Percentiles rank a stretch among this genome's conserved stretches.
These are phyloP conservation scores for Odontamblyopus rebecca DNA, from an alignment of 2,797 vertebrate genomes.

Conservation along the genomic window DNA sequence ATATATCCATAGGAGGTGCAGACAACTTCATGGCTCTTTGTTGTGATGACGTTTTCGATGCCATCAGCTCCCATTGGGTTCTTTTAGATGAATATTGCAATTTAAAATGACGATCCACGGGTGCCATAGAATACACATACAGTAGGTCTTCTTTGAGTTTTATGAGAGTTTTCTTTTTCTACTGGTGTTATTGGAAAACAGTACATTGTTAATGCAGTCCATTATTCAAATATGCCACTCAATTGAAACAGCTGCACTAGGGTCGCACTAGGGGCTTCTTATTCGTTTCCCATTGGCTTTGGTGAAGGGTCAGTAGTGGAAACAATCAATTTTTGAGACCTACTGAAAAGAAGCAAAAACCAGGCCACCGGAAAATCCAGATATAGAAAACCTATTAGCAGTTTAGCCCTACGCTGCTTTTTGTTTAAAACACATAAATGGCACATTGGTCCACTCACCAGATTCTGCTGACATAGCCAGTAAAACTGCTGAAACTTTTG, in stretches of 20 bases:
- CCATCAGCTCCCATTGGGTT: too few species aligned
- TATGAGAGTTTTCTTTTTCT: conserved; percentile 43
- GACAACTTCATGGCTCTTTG: too few species aligned
- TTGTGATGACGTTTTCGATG: too few species aligned
- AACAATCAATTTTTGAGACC: conserved; percentile 56
- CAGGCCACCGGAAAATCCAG: conserved; percentile 20
- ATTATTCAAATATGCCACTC: conserved; percentile 61
- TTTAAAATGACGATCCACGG: too few species aligned
- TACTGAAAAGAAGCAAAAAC: conserved; percentile 56
- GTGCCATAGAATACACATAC: too few species aligned
- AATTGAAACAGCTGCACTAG: conserved; percentile 52
- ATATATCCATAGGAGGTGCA: too few species aligned
- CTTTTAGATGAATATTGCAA: too few species aligned
- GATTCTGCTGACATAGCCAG: conserved; percentile 98
- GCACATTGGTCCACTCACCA: conserved; percentile 83
- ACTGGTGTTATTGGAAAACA: conserved; percentile 47
- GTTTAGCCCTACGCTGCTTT: conserved; percentile 23
- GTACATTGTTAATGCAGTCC: conserved; percentile 41
- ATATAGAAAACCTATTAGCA: conserved; percentile 19
- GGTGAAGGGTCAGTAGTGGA: conserved; percentile 50
- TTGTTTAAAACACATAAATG: conserved; percentile 16
- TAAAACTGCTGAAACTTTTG: conserved; percentile 99
- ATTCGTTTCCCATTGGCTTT: conserved; percentile 72
- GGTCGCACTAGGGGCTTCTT: conserved; percentile 41
- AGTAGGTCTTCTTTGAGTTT: conserved; percentile 6